A percentile compares a stretch with the other conserved stretches of the same genome.
These are phyloP conservation scores for Copidosoma floridanum DNA, from an alignment of 1,140 invertebrate species.

Conservation along the genomic window DNA sequence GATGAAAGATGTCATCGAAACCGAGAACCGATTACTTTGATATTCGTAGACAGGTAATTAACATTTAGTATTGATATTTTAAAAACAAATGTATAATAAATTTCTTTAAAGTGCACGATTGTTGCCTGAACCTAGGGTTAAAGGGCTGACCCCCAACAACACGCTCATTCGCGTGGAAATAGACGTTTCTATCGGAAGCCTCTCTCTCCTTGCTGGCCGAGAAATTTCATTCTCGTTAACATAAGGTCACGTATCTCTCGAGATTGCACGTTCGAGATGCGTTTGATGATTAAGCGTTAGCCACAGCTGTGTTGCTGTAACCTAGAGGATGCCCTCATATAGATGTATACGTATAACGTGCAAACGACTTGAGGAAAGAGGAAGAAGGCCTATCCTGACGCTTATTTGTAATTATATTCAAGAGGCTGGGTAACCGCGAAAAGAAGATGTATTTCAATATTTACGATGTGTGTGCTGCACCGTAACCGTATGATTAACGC, in stretches of 20 bases:
- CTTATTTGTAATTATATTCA: conserved; percentile 22
- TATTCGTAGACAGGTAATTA: too few relatives aligned
- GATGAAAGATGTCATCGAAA: too few relatives aligned
- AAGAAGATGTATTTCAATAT: conserved; percentile 11
- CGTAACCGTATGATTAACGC: too few relatives aligned
- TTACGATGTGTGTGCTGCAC: conserved; percentile 4
- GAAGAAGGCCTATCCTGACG: not conserved
- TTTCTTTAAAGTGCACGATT: not conserved
- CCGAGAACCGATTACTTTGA: too few relatives aligned
- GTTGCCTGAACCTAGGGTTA: too few relatives aligned
- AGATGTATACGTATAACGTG: too few relatives aligned
- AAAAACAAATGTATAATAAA: too few relatives aligned
- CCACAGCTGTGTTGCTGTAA: not conserved
- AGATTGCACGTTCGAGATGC: conserved; percentile 27
- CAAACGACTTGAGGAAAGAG: conserved; percentile 8
- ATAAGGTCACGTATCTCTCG: conserved; percentile 20
- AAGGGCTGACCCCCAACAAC: too few relatives aligned
- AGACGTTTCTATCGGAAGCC: conserved; percentile 1
- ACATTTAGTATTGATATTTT: too few relatives aligned
- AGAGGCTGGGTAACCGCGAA: not conserved
- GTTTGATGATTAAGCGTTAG: conserved; percentile 23
- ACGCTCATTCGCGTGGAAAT: not conserved
- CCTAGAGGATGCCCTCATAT: too few relatives aligned
- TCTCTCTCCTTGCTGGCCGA: not conserved
- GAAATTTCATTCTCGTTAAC: conserved; percentile 26